Evolutionary conservation across 1,140 invertebrate species (phyloP).

Genomic region (Trinorchestia longiramus): DNA sequence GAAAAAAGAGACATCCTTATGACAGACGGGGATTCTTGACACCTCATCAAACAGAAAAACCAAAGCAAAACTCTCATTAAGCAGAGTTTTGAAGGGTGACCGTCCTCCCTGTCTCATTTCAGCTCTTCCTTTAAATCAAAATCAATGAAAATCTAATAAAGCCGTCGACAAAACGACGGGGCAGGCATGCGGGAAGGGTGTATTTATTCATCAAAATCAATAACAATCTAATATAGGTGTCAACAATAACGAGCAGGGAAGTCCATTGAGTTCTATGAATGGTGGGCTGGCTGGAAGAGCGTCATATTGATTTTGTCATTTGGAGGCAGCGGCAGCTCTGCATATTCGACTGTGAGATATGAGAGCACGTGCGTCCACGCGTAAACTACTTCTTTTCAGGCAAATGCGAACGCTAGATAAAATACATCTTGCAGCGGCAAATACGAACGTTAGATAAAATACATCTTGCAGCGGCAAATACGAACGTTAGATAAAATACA

Average conservation of each 20-base stretch:
- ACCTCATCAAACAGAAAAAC: no score
- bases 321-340: background rate
- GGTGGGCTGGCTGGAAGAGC: background rate
- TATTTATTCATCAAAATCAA: background rate
- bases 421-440: no score
- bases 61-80: background rate
- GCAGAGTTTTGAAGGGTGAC: background rate
- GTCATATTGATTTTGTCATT: background rate
- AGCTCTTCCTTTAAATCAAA: background rate
- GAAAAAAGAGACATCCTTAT: no score
- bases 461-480: no score
- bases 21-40: no score
- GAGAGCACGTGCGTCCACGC: background rate
- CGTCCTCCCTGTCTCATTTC: background rate
- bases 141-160: conserved; percentile 11
- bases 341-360: background rate
- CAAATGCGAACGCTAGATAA: no score
- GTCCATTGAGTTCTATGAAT: background rate
- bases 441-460: no score
- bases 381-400: no score
- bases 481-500: no score
- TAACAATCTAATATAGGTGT: background rate
- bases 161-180: background rate
- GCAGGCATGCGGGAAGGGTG: background rate
- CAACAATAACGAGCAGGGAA: background rate